Percentiles rank a stretch among this genome's conserved stretches.
Evolutionary conservation across 1,140 invertebrate species (phyloP).

Genomic region (Drosophila mojavensis): DNA sequence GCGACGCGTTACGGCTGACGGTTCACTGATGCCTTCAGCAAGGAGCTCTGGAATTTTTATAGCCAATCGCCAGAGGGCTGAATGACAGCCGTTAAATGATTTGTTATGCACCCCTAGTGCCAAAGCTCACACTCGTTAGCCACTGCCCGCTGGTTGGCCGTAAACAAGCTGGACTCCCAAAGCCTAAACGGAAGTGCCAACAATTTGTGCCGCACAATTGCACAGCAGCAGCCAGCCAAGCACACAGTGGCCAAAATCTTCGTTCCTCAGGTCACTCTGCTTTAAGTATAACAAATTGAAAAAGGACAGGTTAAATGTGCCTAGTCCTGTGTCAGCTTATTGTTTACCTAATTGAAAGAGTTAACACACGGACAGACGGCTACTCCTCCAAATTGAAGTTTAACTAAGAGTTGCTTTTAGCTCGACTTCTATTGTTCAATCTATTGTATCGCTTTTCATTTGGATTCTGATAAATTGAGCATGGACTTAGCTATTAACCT

Average conservation of each 20-base stretch:
- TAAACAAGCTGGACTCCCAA: conserved; percentile 50
- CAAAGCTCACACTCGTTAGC: conserved; percentile 11
- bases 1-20: conserved; percentile 36
- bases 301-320: background rate
- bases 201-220: conserved; percentile 59
- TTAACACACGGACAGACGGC: no score
- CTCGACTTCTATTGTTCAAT: no score
- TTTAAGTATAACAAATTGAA: background rate
- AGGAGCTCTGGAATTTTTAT: conserved; percentile 60
- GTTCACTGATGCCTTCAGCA: conserved; percentile 59
- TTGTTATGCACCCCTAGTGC: conserved; percentile 67
- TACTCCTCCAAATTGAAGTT: no score
- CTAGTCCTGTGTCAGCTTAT: no score
- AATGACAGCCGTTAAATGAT: conserved; percentile 77
- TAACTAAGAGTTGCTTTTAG: no score
- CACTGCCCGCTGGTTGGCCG: conserved; percentile 48
- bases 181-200: conserved; percentile 67
- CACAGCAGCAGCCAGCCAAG: conserved; percentile 13
- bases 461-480: no score
- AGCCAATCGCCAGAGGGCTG: conserved; percentile 47
- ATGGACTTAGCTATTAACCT: no score
- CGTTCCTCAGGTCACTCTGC: background rate
- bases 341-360: no score
- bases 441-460: no score
- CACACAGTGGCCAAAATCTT: conserved; percentile 26